These are phyloP conservation scores for Carcharodon carcharias DNA, from an alignment of 2,797 vertebrate genomes.

Conservation along the genomic window DNA sequence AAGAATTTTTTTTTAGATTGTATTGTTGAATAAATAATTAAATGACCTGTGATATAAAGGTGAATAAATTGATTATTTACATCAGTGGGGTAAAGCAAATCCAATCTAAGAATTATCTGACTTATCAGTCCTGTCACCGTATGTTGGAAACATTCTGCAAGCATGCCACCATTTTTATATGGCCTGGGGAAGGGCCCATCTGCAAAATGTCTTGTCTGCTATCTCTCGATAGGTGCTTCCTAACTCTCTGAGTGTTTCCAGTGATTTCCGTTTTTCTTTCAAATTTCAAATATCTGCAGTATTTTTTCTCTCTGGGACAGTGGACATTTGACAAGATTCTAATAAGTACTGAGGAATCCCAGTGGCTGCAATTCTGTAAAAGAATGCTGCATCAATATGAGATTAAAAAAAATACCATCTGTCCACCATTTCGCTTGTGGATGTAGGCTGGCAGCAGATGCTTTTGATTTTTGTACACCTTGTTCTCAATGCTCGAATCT, in stretches of 20 bases:
- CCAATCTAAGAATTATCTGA: not conserved
- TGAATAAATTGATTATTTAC: not conserved
- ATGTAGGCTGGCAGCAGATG: not conserved
- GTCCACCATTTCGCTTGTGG: not conserved
- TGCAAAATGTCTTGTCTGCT: not conserved
- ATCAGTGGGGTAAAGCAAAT: not conserved
- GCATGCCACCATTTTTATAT: not conserved
- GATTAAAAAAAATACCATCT: slow-evolving; percentile 3
- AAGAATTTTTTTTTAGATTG: not conserved
- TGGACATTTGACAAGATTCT: not conserved
- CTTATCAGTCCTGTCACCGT: not conserved
- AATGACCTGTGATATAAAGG: not conserved
- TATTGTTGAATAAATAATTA: not conserved
- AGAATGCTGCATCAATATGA: not conserved
- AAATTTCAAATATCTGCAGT: not conserved
- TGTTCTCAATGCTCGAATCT: not conserved
- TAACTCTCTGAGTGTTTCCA: not conserved
- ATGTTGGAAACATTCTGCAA: not conserved
- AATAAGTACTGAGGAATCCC: not conserved
- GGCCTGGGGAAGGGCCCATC: not conserved
- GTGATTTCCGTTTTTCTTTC: not conserved
- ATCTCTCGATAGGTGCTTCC: not conserved
- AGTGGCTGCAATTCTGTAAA: not conserved
- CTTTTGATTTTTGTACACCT: not conserved
- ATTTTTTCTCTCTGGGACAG: not conserved